These are phyloP conservation scores for Scylla paramamosain DNA, from an alignment of 1,140 invertebrate species.

Conservation along the genomic window DNA sequence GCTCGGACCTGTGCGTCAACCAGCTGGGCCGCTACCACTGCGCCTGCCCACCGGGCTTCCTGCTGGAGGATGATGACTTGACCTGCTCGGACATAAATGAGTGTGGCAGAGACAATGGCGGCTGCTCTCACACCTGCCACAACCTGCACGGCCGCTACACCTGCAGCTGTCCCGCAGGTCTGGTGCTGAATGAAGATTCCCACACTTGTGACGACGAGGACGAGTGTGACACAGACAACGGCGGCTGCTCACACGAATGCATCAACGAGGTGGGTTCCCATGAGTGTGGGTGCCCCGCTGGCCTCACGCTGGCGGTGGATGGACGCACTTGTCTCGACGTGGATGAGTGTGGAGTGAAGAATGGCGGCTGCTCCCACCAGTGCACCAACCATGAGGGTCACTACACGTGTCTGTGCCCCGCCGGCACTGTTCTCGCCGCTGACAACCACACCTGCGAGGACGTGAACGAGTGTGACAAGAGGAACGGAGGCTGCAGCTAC, in stretches of 20 bases:
- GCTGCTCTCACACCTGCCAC: constrained; percentile 84
- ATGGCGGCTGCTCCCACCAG: constrained; percentile 80
- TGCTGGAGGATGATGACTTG: constrained; percentile 80
- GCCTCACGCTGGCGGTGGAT: constrained; percentile 78
- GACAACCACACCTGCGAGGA: constrained; percentile 79
- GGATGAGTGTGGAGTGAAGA: constrained; percentile 80
- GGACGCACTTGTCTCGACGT: constrained; percentile 78
- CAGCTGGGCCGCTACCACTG: constrained; percentile 78
- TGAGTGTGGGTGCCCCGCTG: constrained; percentile 77
- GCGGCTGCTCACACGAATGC: constrained; percentile 77
- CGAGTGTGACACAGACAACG: constrained; percentile 81
- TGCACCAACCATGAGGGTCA: constrained; percentile 80
- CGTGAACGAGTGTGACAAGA: constrained; percentile 79
- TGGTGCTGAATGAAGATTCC: constrained; percentile 79
- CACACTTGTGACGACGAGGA: constrained; percentile 83
- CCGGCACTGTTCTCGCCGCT: constrained; percentile 79
- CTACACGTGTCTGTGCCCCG: constrained; percentile 80
- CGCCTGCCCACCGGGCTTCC: constrained; percentile 80
- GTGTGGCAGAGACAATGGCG: constrained; percentile 82
- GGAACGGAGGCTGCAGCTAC: constrained; percentile 85
- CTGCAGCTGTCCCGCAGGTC: constrained; percentile 82
- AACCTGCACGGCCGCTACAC: constrained; percentile 82
- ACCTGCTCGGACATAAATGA: constrained; percentile 85
- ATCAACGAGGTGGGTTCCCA: constrained; percentile 75
- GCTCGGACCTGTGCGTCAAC: constrained; percentile 83